These are phyloP conservation scores for Metaphire vulgaris DNA, from an alignment of 1,140 invertebrate species.

Conservation along the genomic window DNA sequence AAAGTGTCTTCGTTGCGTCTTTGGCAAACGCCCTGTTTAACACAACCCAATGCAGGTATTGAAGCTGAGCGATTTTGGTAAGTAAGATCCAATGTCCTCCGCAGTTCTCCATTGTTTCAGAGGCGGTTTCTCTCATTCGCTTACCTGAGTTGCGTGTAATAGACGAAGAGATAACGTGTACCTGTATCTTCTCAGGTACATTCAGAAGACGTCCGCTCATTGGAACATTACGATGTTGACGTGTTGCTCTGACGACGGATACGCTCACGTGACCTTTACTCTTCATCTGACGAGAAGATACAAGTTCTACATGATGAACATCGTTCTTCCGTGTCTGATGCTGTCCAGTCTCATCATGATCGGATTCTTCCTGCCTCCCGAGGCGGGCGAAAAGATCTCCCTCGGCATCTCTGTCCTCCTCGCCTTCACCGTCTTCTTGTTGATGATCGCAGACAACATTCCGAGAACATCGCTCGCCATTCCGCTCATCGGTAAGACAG, in stretches of 20 bases:
- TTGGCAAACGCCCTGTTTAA: too few species aligned
- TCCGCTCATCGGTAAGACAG: conserved; percentile 22
- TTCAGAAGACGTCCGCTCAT: neutral
- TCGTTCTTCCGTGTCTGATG: conserved; percentile 97
- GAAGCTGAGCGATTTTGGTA: too few species aligned
- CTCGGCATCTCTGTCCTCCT: conserved; percentile 30
- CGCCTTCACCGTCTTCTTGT: conserved; percentile 30
- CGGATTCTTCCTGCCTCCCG: conserved; percentile 62
- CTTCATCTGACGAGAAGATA: conserved; percentile 31
- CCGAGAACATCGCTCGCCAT: conserved; percentile 26
- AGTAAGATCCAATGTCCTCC: too few species aligned
- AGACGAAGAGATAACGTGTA: too few species aligned
- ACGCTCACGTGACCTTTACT: conserved; percentile 14
- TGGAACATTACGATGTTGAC: conserved; percentile 15
- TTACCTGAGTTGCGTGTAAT: too few species aligned
- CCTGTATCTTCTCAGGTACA: neutral
- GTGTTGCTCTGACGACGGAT: conserved; percentile 12
- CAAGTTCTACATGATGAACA: conserved; percentile 54
- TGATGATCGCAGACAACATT: conserved; percentile 30
- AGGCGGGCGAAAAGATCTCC: conserved; percentile 32
- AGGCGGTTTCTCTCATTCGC: too few species aligned
- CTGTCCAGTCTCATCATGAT: conserved; percentile 98
- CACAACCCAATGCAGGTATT: too few species aligned
- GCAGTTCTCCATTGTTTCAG: too few species aligned
- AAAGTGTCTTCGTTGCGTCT: too few species aligned